Evolutionary conservation across 2,113 vertebrate species (phyloP).

Genomic region (Malurus melanocephalus): DNA sequence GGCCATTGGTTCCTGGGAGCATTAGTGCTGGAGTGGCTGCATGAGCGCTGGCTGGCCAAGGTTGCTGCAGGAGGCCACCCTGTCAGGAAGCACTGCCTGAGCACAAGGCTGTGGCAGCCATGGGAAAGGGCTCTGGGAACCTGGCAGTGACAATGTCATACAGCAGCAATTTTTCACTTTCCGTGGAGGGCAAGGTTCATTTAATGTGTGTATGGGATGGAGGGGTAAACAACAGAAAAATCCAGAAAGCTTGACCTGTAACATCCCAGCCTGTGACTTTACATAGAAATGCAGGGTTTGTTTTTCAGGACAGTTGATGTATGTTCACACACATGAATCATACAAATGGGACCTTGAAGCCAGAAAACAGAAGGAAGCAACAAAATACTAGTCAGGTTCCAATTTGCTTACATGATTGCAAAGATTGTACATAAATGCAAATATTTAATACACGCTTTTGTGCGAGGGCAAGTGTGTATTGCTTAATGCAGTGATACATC

Average conservation of each 20-base stretch:
- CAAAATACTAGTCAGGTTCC: neutral
- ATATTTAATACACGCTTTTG: neutral
- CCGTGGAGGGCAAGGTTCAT: neutral
- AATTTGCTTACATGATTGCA: neutral
- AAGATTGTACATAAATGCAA: neutral
- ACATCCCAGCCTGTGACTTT: neutral
- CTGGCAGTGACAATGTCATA: neutral
- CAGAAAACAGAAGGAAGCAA: neutral
- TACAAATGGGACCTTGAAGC: neutral
- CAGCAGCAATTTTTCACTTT: neutral
- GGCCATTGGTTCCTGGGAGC: fast-evolving
- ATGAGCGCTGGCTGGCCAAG: neutral
- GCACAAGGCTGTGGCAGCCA: neutral
- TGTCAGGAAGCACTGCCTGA: neutral
- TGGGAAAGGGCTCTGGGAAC: neutral
- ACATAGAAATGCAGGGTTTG: neutral
- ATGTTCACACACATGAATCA: neutral
- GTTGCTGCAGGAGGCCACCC: neutral
- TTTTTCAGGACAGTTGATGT: neutral
- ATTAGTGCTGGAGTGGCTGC: fast-evolving
- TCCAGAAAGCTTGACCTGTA: neutral
- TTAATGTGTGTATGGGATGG: neutral
- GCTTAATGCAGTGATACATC: neutral
- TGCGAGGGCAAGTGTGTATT: neutral
- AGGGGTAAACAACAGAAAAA: neutral